Percentiles rank a stretch among this genome's conserved stretches.
Conservation (phyloP, 2,888 invertebrate species). For the Lithodes maja region DNA sequence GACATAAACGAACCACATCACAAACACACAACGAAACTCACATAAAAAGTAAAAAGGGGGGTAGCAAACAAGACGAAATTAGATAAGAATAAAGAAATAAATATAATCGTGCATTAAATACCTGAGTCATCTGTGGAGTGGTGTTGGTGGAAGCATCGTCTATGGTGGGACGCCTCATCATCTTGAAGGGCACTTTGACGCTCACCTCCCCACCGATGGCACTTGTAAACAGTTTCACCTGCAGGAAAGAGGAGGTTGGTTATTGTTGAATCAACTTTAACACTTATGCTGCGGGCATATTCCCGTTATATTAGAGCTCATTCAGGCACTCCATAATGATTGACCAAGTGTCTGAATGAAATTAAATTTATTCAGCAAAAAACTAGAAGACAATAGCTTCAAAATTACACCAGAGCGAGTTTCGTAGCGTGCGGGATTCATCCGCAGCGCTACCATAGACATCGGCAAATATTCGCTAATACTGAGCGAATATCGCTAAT, state of each 20-base stretch:
- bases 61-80: not conserved
- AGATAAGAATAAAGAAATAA: not conserved
- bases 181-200: conserved; percentile 69
- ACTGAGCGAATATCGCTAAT: too few relatives aligned
- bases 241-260: not conserved
- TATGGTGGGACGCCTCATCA: conserved; percentile 45
- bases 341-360: too few relatives aligned
- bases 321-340: too few relatives aligned
- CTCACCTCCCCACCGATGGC: conserved; percentile 69
- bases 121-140: not conserved
- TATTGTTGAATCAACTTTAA: too few relatives aligned
- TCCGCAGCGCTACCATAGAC: too few relatives aligned
- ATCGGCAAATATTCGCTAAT: too few relatives aligned
- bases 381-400: too few relatives aligned
- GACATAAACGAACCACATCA: not conserved
- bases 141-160: conserved; percentile 35
- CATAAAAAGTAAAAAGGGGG: not conserved
- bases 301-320: too few relatives aligned
- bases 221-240: conserved; percentile 69
- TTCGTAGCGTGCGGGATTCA: too few relatives aligned
- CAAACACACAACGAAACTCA: not conserved
- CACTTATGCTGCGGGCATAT: too few relatives aligned
- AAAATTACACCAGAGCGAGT: too few relatives aligned
- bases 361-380: too few relatives aligned
- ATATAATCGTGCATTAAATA: not conserved